phyloP scores from a whole-genome alignment of 2,797 vertebrate genomes.

The Gallinago nigripennis region DNA sequence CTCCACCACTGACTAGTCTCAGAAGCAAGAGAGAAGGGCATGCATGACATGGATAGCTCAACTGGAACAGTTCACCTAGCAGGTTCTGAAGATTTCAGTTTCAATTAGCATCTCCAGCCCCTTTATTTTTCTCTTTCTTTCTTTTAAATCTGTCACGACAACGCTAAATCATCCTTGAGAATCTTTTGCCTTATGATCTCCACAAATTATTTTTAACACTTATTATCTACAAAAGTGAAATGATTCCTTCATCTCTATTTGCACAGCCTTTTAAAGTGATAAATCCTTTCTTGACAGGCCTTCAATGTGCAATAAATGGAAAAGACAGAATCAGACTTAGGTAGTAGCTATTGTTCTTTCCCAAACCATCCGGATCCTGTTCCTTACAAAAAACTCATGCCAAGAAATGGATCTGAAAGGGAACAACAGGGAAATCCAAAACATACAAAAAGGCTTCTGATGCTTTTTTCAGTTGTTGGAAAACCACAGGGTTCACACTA shows the following conservation, averaged over 20 bases:
- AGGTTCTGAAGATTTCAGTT: neutral
- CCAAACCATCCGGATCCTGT: neutral
- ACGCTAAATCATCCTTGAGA: neutral
- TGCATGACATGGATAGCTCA: neutral
- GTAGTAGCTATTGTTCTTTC: neutral
- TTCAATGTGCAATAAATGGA: neutral
- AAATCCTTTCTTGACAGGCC: neutral
- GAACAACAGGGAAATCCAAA: neutral
- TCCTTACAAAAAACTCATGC: neutral
- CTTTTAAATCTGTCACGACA: neutral
- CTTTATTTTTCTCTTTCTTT: neutral
- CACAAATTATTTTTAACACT: conserved; percentile 26
- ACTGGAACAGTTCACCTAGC: neutral
- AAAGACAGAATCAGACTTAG: neutral
- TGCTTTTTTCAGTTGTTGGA: neutral
- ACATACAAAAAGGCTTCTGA: neutral
- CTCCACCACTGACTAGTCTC: neutral
- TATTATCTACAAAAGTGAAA: conserved; percentile 3
- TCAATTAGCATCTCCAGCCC: neutral
- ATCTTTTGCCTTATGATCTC: neutral
- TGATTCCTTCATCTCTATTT: neutral
- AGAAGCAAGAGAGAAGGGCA: neutral
- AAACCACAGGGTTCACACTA: neutral
- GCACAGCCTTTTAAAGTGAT: neutral
- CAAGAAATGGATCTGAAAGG: neutral